Percentiles rank a stretch among this genome's conserved stretches.
Conservation (phyloP, 1,140 invertebrate species). For the Procambarus virginalis region DNA sequence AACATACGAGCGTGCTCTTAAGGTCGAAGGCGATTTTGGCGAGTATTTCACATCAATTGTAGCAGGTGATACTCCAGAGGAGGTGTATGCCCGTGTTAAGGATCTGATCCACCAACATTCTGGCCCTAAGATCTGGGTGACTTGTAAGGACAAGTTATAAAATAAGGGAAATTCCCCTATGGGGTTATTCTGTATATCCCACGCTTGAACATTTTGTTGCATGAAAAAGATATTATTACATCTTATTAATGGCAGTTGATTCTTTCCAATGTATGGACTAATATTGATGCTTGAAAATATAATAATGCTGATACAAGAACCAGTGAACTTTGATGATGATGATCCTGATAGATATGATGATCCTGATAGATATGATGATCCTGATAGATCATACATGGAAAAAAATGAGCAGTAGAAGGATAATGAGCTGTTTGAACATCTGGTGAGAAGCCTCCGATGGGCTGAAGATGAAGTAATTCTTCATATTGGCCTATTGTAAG, state of each 20-base stretch:
- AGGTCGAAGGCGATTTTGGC: constrained; percentile 99
- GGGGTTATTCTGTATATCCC: constrained; percentile 26
- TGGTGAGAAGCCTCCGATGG: constrained; percentile 7
- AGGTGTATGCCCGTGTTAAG: constrained; percentile 96
- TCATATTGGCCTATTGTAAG: constrained; percentile 33
- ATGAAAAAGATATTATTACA: constrained; percentile 25
- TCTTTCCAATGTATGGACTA: constrained; percentile 32
- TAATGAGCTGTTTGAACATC: background rate
- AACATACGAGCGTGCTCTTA: constrained; percentile 94
- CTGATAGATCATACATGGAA: too few species aligned
- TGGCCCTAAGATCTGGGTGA: constrained; percentile 97
- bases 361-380: too few species aligned
- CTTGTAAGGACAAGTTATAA: constrained; percentile 92
- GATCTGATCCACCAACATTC: constrained; percentile 96
- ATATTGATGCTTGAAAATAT: constrained; percentile 55
- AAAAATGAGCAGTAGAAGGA: background rate
- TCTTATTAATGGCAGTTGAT: constrained; percentile 17
- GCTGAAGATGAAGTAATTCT: constrained; percentile 17
- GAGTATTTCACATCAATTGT: constrained; percentile 99
- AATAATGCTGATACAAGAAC: constrained; percentile 19
- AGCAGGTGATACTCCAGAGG: constrained; percentile 97
- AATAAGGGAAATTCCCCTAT: constrained; percentile 42
- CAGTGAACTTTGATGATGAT: background rate
- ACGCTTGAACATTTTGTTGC: constrained; percentile 40
- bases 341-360: too few species aligned